These are phyloP conservation scores for Cygnus olor DNA, from an alignment of 2,797 vertebrate species.

Conservation along the genomic window DNA sequence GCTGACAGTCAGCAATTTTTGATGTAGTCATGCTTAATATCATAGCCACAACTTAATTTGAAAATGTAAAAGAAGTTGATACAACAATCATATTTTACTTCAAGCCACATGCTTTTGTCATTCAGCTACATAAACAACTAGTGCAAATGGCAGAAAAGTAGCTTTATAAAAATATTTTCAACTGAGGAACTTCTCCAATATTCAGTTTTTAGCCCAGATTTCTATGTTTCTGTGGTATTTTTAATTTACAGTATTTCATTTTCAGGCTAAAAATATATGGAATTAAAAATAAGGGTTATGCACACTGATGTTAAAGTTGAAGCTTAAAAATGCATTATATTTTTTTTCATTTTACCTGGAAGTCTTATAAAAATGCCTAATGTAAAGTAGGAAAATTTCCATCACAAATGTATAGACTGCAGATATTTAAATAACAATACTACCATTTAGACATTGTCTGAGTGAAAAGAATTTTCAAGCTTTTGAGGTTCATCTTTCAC, in stretches of 20 bases:
- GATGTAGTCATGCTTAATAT: neutral
- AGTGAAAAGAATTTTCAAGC: conserved; percentile 38
- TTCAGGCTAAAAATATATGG: neutral
- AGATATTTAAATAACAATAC: conserved; percentile 65
- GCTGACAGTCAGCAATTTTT: neutral
- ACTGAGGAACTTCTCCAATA: neutral
- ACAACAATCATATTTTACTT: neutral
- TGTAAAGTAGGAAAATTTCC: conserved; percentile 2
- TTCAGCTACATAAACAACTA: neutral
- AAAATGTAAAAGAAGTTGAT: neutral
- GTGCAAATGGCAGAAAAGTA: neutral
- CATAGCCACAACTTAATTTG: neutral
- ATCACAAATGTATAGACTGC: conserved; percentile 22
- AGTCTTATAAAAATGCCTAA: neutral
- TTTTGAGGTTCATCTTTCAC: conserved; percentile 3
- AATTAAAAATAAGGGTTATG: neutral
- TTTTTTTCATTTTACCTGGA: neutral
- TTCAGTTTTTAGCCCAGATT: neutral
- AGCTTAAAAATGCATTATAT: neutral
- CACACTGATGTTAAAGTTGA: neutral
- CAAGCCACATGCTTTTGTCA: neutral
- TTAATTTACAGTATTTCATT: neutral
- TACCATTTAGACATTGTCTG: conserved; percentile 33
- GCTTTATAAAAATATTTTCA: neutral
- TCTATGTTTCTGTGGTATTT: neutral